Evolutionary conservation across 53 echinoderm and acorn worm genomes (phyloP), one percentile per base, ranked within the genome.

Genomic region (Henricia sp.): DNA sequence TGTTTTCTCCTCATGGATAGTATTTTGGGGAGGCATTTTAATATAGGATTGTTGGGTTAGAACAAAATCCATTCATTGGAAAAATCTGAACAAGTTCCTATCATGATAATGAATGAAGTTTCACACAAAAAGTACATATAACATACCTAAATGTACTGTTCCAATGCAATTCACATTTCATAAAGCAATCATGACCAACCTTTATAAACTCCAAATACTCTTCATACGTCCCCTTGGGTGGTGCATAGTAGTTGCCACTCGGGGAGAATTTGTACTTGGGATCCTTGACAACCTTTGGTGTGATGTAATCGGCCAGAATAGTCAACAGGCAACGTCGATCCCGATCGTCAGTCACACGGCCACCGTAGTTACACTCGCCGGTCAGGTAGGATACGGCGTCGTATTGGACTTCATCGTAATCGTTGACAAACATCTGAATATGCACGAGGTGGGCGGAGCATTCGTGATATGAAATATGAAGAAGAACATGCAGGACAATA

Each of bases 311-410:
- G 2, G 88, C 77, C n/a, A 97, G 92, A 59, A 97, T 97, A 73
- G 99, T 97, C 53, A 97, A 89, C 21, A 94, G 74, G 42, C 92
- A 92, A 3, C 99, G 94, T 32, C 94, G 76, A 67, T 94, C 94
- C 30, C 99, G 85, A 59, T 97, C 94, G 39, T 95, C 92, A 3
- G 94, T 97, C 64, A 97, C 99, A 25, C 99, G 85, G 12, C 99
- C 99, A 6, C 99, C 99, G 37, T 97, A 97, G 91, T 97, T 97
- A 70, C 99, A 97, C 52, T 97, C 99, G 0, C 99, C 99, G 14
- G 99, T 97, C 94, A 97, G 85, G 72, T 97, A 97, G 59, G 92
- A 43, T 41, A 97, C 91, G 59, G 99, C 99, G 42, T 94, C 99
- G 53, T 92, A 97, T 17, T 92, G 99, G 0, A 97, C 99, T 16